Evolutionary conservation across 2,888 invertebrate species (phyloP).

Genomic region (Nesidiocoris tenuis): DNA sequence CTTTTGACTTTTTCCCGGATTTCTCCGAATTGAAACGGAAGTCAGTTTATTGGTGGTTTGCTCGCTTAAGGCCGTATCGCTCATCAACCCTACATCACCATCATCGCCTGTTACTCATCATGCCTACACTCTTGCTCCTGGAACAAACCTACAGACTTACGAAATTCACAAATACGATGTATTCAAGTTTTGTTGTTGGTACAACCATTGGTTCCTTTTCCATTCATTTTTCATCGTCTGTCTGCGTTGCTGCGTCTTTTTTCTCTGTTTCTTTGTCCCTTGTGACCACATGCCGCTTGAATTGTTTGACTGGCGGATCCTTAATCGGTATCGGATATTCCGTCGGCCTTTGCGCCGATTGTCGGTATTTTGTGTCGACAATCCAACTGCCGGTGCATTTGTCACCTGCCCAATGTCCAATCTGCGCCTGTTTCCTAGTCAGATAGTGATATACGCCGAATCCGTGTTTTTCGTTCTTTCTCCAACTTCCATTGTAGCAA

Average conservation of each 20-base stretch:
- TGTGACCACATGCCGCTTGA: slow-evolving; percentile 13
- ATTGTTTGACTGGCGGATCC: slow-evolving; percentile 13
- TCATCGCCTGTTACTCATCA: no score
- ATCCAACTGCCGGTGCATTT: slow-evolving; percentile 61
- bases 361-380: slow-evolving; percentile 62
- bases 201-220: no score
- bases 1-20: neutral
- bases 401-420: slow-evolving; percentile 64
- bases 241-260: slow-evolving; percentile 17
- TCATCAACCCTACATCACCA: no score
- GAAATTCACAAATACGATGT: no score
- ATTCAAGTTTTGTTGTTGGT: no score
- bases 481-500: slow-evolving; percentile 67
- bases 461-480: slow-evolving; percentile 61
- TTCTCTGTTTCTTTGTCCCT: neutral
- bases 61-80: no score
- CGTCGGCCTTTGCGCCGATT: slow-evolving; percentile 60
- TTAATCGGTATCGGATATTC: slow-evolving; percentile 57
- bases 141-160: no score
- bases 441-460: slow-evolving; percentile 65
- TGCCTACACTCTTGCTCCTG: no score
- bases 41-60: no score
- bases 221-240: slow-evolving; percentile 14
- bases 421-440: slow-evolving; percentile 65
- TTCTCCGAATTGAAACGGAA: neutral